Conservation (phyloP, 2,113 vertebrate species). For the Pelecanoides urinatrix region DNA sequence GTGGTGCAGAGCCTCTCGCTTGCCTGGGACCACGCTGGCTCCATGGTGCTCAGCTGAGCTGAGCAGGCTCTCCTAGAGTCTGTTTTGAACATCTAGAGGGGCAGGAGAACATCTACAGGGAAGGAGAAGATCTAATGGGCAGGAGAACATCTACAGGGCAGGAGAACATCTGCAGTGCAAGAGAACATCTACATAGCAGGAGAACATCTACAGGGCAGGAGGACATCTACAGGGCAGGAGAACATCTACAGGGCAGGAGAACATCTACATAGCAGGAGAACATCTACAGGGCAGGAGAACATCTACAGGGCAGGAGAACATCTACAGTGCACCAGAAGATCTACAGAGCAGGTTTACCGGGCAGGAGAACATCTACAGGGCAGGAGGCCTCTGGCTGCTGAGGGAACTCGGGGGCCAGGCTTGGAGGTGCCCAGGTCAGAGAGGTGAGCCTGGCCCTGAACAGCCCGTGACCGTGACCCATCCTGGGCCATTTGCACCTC, state of each 20-base stretch:
- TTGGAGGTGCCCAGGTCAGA: neutral
- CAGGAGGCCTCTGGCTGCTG: neutral
- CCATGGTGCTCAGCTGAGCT: neutral
- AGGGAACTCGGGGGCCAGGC: neutral
- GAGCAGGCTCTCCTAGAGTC: neutral
- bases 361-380: neutral
- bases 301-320: neutral
- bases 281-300: neutral
- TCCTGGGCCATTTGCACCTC: neutral
- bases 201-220: neutral
- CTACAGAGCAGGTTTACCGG: neutral
- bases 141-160: neutral
- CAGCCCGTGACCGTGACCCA: neutral
- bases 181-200: neutral
- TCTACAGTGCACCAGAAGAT: neutral
- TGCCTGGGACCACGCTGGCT: fast-evolving
- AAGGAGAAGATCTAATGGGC: neutral
- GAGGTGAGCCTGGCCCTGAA: neutral
- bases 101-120: neutral
- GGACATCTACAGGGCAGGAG: neutral
- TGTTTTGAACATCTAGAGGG: neutral
- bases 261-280: too few species aligned
- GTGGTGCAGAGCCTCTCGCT: neutral
- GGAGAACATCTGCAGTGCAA: neutral
- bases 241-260: neutral